phyloP scores from a whole-genome alignment of 2,888 invertebrate genomes.

The Diachrysia chrysitis region DNA sequence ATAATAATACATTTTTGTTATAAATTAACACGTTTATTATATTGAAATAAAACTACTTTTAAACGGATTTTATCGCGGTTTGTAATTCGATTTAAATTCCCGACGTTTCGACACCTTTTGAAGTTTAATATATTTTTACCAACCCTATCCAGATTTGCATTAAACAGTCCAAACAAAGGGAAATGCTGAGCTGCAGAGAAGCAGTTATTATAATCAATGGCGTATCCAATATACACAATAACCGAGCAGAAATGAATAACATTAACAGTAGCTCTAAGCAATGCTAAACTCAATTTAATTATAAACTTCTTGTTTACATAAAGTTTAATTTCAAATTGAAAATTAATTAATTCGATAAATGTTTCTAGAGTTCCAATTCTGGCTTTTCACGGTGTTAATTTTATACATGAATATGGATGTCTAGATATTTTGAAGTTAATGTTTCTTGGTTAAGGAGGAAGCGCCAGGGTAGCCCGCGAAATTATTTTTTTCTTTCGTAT shows the following conservation, averaged over 20 bases:
- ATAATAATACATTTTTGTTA: too few relatives aligned
- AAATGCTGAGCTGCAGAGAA: slow-evolving; percentile 5
- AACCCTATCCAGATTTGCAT: slow-evolving; percentile 18
- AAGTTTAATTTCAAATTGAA: not conserved
- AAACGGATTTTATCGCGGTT: too few relatives aligned
- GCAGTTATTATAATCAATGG: slow-evolving; percentile 18
- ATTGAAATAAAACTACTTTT: too few relatives aligned
- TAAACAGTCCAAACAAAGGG: slow-evolving; percentile 19
- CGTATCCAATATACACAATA: slow-evolving; percentile 26
- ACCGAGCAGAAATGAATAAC: not conserved
- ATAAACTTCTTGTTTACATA: slow-evolving; percentile 10
- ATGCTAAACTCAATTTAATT: slow-evolving; percentile 10
- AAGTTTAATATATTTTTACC: not conserved
- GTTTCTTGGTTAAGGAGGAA: too few relatives aligned
- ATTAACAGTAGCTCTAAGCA: slow-evolving; percentile 1
- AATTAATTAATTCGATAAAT: not conserved
- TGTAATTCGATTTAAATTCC: too few relatives aligned
- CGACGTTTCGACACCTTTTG: too few relatives aligned
- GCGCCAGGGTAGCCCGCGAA: too few relatives aligned
- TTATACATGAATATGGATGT: too few relatives aligned
- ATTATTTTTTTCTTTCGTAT: too few relatives aligned
- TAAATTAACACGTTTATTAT: too few relatives aligned
- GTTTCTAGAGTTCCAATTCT: not conserved
- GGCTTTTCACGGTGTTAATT: not conserved
- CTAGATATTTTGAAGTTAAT: too few relatives aligned